Evolutionary conservation across 2,888 invertebrate genomes (phyloP), one percentile per base, ranked within the genome.

Genomic region (Luperina nickerlii): DNA sequence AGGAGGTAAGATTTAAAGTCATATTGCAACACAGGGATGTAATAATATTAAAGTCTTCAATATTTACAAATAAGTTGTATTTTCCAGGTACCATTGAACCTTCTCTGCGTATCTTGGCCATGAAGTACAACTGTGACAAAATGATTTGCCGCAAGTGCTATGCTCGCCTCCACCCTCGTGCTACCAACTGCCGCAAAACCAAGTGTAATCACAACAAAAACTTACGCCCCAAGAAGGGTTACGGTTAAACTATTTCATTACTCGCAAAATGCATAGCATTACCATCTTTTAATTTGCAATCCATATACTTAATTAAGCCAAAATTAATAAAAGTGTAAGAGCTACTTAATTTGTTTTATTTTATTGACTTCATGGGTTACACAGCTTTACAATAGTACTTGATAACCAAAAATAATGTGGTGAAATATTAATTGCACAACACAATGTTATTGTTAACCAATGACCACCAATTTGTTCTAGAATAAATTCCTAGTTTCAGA

Each of bases 101-200:
- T 66, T 99, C 99, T 83, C 98, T 99, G 71, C 98, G 99, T 94
- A 98, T 99, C 93, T 97, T 99, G 96, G 99, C 99, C n/a, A 99
- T 99, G 97, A 99, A 99, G 96, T 99, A 99, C 97, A 99, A 99
- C 96, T 99, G 99, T 96, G 99, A 99, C 97, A 99, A 99, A 96
- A 99, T 99, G 99, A 99, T 99, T 94, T 99, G 99, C 97, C 98
- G 99, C 94, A 99, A 99, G 97, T 99, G 99, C 97, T 99, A 99
- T 94, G 99, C 99, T 90, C 98, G 99, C 92, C 98, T 99, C 85
- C 99, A 99, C 96, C 99, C 99, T 68, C 98, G 99, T 96, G 99
- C 99, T 27, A 99, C 99, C 89, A 99, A 99, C 97, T 99, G 99
- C 97, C 98, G 99, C 92, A 99, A 99, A 97, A 99, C 98, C 97